phyloP scores from a whole-genome alignment of 2,888 invertebrate genomes.

The Sesia apiformis region DNA sequence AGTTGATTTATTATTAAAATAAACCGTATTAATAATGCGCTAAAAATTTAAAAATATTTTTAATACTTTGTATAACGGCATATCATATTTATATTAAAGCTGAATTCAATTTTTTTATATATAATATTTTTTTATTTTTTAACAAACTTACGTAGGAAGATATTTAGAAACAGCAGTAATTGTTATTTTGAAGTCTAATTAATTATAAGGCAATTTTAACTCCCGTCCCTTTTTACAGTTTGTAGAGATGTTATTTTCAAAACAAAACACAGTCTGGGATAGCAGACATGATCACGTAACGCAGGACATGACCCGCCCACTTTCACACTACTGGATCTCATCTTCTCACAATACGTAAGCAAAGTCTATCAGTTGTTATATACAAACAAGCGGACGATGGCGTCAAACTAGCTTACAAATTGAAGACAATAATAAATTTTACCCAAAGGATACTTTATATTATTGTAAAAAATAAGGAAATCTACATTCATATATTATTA shows the following conservation, averaged over 20 bases:
- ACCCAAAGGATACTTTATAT: background rate
- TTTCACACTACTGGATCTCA: constrained; percentile 96
- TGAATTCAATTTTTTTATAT: too few species aligned
- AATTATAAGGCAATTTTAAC: background rate
- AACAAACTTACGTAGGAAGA: too few species aligned
- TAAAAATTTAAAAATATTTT: too few species aligned
- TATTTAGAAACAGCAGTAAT: too few species aligned
- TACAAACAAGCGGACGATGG: too few species aligned
- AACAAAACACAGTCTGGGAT: constrained; percentile 95
- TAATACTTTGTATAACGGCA: too few species aligned
- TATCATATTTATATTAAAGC: too few species aligned
- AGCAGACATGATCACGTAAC: constrained; percentile 79
- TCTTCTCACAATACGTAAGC: constrained; percentile 97
- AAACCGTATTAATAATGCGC: too few species aligned
- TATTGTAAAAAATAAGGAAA: background rate
- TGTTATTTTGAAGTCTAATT: background rate
- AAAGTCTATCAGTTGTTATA: background rate
- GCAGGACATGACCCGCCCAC: constrained; percentile 92
- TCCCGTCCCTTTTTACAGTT: constrained; percentile 70
- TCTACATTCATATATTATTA: background rate
- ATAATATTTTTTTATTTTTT: too few species aligned
- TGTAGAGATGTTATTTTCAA: constrained; percentile 93
- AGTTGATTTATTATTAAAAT: too few species aligned
- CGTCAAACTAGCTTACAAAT: too few species aligned
- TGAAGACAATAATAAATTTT: too few species aligned